Evolutionary conservation across 2,888 invertebrate species (phyloP).

Genomic region (Cantharis nigra): DNA sequence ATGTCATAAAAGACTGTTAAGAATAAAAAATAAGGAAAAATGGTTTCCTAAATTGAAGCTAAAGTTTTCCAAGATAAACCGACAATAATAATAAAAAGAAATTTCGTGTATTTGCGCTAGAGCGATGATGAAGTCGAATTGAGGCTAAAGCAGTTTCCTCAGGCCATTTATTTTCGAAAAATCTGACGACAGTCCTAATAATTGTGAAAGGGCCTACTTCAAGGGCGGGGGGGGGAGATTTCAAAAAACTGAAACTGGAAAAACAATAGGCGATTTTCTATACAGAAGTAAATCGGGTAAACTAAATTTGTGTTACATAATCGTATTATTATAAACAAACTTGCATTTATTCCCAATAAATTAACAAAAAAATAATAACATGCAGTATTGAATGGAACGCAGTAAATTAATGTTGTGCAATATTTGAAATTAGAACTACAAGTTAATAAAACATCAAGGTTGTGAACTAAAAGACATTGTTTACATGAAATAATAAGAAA

Average conservation of each 20-base stretch:
- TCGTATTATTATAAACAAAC: not conserved
- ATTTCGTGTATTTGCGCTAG: not conserved
- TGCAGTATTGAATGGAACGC: not conserved
- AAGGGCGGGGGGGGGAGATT: not conserved
- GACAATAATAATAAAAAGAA: not conserved
- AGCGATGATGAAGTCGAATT: not conserved
- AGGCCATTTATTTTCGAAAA: not conserved
- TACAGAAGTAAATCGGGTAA: not conserved
- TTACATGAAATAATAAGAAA: not conserved
- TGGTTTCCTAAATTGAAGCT: not conserved
- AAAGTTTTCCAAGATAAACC: not conserved
- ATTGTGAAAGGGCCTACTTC: too few relatives aligned
- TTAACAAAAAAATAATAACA: not conserved
- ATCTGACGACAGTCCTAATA: not conserved
- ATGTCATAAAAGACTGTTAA: not conserved
- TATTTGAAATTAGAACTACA: not conserved
- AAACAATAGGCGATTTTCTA: not conserved
- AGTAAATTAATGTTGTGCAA: not conserved
- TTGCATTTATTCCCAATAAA: not conserved
- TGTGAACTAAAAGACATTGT: not conserved
- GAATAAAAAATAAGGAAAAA: not conserved
- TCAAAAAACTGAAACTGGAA: not conserved
- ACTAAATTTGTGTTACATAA: not conserved
- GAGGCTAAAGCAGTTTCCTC: not conserved
- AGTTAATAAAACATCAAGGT: not conserved